Evolutionary conservation across 1,140 invertebrate genomes (phyloP).

Genomic region (Zaprionus africanus): DNA sequence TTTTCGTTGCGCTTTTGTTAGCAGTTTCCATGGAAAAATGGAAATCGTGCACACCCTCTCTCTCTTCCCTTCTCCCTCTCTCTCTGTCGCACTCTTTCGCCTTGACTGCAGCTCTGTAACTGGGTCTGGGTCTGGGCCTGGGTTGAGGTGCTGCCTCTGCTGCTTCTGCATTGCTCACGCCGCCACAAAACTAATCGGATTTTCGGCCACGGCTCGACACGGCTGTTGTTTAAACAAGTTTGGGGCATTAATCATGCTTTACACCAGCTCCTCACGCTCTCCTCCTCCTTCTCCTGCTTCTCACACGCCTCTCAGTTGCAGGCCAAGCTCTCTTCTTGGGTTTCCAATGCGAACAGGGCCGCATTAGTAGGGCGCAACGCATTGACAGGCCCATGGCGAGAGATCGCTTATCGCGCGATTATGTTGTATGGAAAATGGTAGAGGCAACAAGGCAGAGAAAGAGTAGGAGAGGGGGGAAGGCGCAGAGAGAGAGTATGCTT

Average conservation of each 20-base stretch:
- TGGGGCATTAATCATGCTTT: slow-evolving; percentile 80
- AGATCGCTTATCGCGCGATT: slow-evolving; percentile 80
- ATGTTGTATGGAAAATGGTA: slow-evolving; percentile 68
- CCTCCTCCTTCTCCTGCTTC: slow-evolving; percentile 31
- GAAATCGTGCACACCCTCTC: slow-evolving; percentile 66
- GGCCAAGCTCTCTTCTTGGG: slow-evolving; percentile 1
- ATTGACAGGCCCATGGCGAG: slow-evolving; percentile 66
- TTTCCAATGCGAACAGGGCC: slow-evolving; percentile 26
- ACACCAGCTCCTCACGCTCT: slow-evolving; percentile 52
- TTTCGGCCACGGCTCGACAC: slow-evolving; percentile 76
- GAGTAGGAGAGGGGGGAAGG: not conserved
- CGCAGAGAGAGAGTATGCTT: not conserved
- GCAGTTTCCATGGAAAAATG: slow-evolving; percentile 73
- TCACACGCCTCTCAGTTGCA: not conserved
- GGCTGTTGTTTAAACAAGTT: slow-evolving; percentile 79
- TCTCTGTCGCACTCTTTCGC: slow-evolving; percentile 31
- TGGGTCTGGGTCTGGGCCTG: slow-evolving; percentile 24
- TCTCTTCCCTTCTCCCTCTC: not conserved
- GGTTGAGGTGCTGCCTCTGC: not conserved
- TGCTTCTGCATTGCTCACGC: slow-evolving; percentile 53
- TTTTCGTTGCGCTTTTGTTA: slow-evolving; percentile 70
- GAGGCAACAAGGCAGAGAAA: slow-evolving; percentile 1
- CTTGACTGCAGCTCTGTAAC: slow-evolving; percentile 29
- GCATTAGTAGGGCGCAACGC: slow-evolving; percentile 73
- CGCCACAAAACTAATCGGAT: slow-evolving; percentile 72